A percentile compares a stretch with the other conserved stretches of the same genome.
These are phyloP conservation scores for Empidonax alnorum DNA, from an alignment of 2,113 vertebrate genomes.

Conservation along the genomic window DNA sequence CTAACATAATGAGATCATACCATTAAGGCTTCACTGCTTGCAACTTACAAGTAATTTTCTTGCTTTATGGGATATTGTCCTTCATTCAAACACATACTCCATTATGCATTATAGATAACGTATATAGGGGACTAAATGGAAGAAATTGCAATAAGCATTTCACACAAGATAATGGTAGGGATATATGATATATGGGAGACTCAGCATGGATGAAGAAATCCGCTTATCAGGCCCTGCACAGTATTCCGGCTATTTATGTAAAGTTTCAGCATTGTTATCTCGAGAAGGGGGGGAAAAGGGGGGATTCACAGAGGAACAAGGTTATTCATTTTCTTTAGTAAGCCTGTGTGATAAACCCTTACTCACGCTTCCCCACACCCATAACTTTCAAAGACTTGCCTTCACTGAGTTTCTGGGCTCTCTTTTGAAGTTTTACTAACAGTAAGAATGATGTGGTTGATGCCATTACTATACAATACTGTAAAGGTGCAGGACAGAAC, in stretches of 20 bases:
- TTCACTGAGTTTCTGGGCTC: background rate
- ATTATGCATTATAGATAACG: constrained; percentile 57
- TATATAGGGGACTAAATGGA: constrained; percentile 37
- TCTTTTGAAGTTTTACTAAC: background rate
- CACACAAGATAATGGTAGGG: constrained; percentile 32
- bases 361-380: background rate
- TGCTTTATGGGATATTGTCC: constrained; percentile 49
- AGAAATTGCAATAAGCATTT: constrained; percentile 59
- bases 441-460: background rate
- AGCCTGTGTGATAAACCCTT: background rate
- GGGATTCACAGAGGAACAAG: background rate
- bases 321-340: background rate
- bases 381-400: background rate
- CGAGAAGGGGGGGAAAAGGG: background rate
- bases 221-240: constrained; percentile 44
- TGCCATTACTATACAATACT: background rate
- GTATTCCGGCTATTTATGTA: constrained; percentile 50
- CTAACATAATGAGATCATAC: constrained; percentile 43
- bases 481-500: background rate
- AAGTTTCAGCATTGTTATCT: constrained; percentile 47
- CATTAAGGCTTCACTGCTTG: constrained; percentile 13
- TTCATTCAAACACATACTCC: constrained; percentile 45
- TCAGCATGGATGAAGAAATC: constrained; percentile 49
- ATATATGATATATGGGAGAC: constrained; percentile 29
- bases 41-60: constrained; percentile 63